Evolutionary conservation across 2,888 invertebrate species (phyloP), one percentile per base, ranked within the genome.

Genomic region (Carabus problematicus): DNA sequence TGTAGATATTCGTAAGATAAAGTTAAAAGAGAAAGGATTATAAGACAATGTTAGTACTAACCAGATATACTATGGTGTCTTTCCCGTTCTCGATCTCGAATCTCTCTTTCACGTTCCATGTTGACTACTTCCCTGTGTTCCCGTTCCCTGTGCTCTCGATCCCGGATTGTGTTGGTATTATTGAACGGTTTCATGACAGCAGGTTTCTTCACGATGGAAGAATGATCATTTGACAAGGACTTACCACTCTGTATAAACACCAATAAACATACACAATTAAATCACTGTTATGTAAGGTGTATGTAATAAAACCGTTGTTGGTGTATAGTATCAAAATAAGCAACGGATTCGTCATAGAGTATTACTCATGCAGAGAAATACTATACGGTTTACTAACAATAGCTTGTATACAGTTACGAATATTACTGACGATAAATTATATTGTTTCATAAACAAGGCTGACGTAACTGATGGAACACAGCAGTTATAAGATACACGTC

Each of bases 191-290:
- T 83, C 71, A 84, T 77, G 52, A 79, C 76, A 29, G 29, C 29
- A 29, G 85, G 83, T 76, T 87, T 87, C 77, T 87, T 87, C 52
- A 84, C 84, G 67, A 82, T 81, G 12, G 84, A 78, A 42, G 84
- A 79, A 72, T 86, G 86, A 76, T 87, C 87, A 76, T 85, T 86
- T 60, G 78, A 76, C 39, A 79, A 75, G 70, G 80, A 76, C 74
- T 81, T 81, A 74, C 80, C 81, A 69, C 78, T 78, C 81, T 80
- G 78, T 73, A 29, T n/a, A 56, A 29, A 56, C 29, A 0, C 56
- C 18, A n/a, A 29, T 29, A 29, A 2, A 6, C 29, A 29, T 6
- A 29, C 29, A 29, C 2, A 29, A 29, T 29, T 29, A 29, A 29
- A 29, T 29, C 29, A 29, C 29, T 29, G 29, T 29, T 29, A 29